Conservation (phyloP, 1,140 invertebrate species). For the Drosophila truncata region DNA sequence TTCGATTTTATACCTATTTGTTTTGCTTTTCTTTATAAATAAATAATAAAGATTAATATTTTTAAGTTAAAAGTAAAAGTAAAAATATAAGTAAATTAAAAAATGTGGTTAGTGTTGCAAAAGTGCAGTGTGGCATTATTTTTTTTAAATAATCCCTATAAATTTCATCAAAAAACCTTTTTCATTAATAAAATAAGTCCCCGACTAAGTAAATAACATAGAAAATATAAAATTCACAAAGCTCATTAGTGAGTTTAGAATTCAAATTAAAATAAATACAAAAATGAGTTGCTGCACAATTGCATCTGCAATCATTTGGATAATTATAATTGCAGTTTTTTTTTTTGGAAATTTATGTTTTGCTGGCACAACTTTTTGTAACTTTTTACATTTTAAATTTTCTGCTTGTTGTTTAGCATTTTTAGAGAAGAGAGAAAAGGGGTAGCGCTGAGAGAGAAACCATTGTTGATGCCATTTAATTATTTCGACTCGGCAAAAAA, state of each 20-base stretch:
- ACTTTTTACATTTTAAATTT: constrained; percentile 55
- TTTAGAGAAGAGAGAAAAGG: neutral
- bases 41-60: neutral
- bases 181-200: neutral
- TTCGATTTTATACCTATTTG: neutral
- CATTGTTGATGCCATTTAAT: constrained; percentile 65
- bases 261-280: neutral
- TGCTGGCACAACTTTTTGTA: constrained; percentile 50
- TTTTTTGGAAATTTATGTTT: neutral
- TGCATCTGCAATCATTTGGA: constrained; percentile 23
- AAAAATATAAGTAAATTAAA: neutral
- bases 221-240: neutral
- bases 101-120: neutral
- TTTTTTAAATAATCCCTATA: no score
- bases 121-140: no score
- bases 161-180: neutral
- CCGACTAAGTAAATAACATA: neutral
- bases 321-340: constrained; percentile 17
- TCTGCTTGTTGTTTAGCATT: constrained; percentile 29
- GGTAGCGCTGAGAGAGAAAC: no score
- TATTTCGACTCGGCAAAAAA: constrained; percentile 55
- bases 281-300: neutral
- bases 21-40: neutral
- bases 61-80: neutral
- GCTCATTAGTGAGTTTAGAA: neutral